phyloP scores from a whole-genome alignment of 2,888 invertebrate genomes.

The Melieria crassipennis region DNA sequence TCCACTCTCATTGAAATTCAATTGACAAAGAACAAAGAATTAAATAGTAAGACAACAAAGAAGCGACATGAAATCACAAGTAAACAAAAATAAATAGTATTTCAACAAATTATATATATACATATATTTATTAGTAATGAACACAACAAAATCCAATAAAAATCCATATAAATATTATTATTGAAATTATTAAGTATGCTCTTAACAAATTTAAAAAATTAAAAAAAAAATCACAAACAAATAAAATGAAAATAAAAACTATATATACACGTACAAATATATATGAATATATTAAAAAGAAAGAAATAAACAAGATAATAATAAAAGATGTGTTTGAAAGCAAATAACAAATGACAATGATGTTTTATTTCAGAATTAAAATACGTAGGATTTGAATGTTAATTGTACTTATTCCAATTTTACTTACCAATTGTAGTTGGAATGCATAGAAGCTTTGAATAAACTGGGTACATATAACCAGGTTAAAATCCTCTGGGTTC shows the following conservation, averaged over 20 bases:
- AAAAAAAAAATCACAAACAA: constrained; percentile 18
- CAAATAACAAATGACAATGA: too few relatives aligned
- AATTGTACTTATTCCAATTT: too few relatives aligned
- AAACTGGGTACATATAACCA: too few relatives aligned
- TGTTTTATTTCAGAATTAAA: too few relatives aligned
- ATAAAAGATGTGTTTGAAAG: too few relatives aligned
- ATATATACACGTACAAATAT: constrained; percentile 6
- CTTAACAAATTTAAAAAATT: constrained; percentile 34
- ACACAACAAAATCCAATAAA: constrained; percentile 20
- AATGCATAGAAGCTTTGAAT: too few relatives aligned
- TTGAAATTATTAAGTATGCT: constrained; percentile 27
- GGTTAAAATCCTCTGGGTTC: too few relatives aligned
- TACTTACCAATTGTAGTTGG: too few relatives aligned
- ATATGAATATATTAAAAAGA: constrained; percentile 12
- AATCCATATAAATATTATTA: constrained; percentile 15
- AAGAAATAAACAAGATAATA: too few relatives aligned
- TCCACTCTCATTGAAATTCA: constrained; percentile 7
- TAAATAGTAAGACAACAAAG: not conserved
- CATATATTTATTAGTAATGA: constrained; percentile 33
- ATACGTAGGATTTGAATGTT: too few relatives aligned
- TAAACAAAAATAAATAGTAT: constrained; percentile 30
- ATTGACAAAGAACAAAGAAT: constrained; percentile 14
- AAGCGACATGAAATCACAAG: constrained; percentile 11
- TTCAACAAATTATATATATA: constrained; percentile 34
- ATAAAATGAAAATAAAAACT: constrained; percentile 5